Percentiles rank a stretch among this genome's conserved stretches.
Evolutionary conservation across 2,113 vertebrate genomes (phyloP).

Genomic region (Caracal caracal): DNA sequence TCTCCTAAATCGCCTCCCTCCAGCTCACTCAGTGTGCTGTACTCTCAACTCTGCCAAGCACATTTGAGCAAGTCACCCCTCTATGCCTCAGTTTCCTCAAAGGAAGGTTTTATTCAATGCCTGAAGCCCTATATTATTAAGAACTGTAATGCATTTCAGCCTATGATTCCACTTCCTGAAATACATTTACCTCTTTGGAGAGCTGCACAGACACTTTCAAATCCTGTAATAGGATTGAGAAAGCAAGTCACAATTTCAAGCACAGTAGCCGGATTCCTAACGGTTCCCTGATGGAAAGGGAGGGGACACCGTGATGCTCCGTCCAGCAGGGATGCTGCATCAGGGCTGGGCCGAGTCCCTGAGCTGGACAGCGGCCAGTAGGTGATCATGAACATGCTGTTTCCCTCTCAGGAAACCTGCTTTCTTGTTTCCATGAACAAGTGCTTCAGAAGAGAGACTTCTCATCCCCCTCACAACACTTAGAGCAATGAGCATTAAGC

Average conservation of each 20-base stretch:
- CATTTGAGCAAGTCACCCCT: not conserved
- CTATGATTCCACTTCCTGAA: not conserved
- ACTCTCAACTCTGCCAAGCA: not conserved
- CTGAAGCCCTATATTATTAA: not conserved
- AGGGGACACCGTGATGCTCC: fast-evolving
- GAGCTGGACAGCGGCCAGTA: not conserved
- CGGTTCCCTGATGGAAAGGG: not conserved
- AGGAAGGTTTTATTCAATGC: not conserved
- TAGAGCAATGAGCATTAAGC: not conserved
- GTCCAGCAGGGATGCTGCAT: not conserved
- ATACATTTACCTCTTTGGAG: not conserved
- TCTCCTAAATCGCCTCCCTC: not conserved
- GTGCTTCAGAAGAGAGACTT: not conserved
- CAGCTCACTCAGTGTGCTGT: not conserved
- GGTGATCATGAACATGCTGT: not conserved
- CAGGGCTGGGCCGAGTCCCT: not conserved
- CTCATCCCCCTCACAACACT: not conserved
- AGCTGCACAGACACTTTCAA: not conserved
- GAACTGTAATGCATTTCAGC: not conserved
- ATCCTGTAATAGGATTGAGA: not conserved
- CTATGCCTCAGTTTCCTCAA: not conserved
- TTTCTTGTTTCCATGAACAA: not conserved
- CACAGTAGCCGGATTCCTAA: not conserved
- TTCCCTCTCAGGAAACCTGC: not conserved
- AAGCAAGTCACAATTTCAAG: not conserved